A percentile compares a stretch with the other conserved stretches of the same genome.
Conservation (phyloP, 2,888 invertebrate genomes). For the Synanthedon formicaeformis region DNA sequence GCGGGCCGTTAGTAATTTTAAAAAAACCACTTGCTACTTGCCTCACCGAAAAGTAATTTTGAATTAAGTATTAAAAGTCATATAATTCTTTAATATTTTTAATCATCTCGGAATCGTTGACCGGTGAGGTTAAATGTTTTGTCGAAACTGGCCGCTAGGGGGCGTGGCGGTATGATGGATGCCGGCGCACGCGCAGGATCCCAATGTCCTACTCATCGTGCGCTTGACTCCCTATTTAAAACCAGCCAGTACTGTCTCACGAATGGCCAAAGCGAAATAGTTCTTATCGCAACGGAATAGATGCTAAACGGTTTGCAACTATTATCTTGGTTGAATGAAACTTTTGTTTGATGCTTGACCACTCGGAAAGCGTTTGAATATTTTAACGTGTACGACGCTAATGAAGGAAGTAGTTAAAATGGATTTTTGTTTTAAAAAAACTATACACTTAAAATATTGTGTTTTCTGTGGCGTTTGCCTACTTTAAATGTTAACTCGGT, state of each 20-base stretch:
- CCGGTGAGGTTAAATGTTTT: constrained; percentile 24
- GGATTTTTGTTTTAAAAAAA: not conserved
- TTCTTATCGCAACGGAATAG: too few species aligned
- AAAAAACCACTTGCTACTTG: too few species aligned
- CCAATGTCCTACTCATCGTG: not conserved
- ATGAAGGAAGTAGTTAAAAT: constrained; percentile 12
- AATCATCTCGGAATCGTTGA: constrained; percentile 29
- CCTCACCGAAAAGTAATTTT: too few species aligned
- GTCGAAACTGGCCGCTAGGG: constrained; percentile 26
- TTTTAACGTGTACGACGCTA: constrained; percentile 16
- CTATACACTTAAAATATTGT: not conserved
- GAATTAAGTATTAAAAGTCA: too few species aligned
- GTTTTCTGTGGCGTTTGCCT: too few species aligned
- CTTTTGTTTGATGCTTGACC: too few species aligned
- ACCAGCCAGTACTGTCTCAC: not conserved
- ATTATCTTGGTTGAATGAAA: too few species aligned
- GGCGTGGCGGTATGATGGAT: constrained; percentile 62
- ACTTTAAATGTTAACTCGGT: too few species aligned
- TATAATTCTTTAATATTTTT: constrained; percentile 18
- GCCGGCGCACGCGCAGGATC: constrained; percentile 21
- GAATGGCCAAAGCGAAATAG: too few species aligned
- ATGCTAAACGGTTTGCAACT: too few species aligned
- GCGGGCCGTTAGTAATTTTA: too few species aligned
- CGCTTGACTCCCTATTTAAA: not conserved
- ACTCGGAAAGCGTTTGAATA: constrained; percentile 3